These are phyloP conservation scores for Trichoplusia ni DNA, from an alignment of 1,140 invertebrate genomes.

Conservation along the genomic window DNA sequence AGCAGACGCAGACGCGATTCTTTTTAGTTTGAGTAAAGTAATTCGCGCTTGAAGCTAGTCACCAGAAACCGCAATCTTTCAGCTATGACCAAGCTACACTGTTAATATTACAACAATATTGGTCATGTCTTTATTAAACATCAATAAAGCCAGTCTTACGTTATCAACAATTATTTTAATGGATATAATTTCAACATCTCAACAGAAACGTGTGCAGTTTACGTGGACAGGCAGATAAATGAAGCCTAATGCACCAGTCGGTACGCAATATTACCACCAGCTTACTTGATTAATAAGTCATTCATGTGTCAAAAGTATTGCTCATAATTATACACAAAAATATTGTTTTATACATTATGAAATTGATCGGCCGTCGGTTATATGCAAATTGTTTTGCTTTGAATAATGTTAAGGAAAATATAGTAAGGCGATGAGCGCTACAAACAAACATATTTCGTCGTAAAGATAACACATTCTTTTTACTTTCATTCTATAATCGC, in stretches of 20 bases:
- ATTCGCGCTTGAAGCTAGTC: no score
- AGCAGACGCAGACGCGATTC: no score
- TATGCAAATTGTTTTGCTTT: no score
- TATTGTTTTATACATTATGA: background rate
- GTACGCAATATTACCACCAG: background rate
- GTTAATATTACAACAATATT: no score
- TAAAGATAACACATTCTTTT: no score
- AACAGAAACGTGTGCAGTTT: constrained; percentile 5
- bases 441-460: no score
- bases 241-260: background rate
- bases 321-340: background rate
- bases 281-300: constrained; percentile 21
- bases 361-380: background rate
- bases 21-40: no score
- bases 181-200: constrained; percentile 12
- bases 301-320: constrained; percentile 10
- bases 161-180: constrained; percentile 21
- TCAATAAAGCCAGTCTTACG: background rate
- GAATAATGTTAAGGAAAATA: no score
- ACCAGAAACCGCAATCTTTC: background rate
- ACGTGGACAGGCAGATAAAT: constrained; percentile 23
- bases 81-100: background rate
- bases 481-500: no score
- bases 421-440: no score
- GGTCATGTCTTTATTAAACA: no score